These are phyloP conservation scores for Mythimna albipuncta DNA, from an alignment of 2,888 invertebrate species.

Conservation along the genomic window DNA sequence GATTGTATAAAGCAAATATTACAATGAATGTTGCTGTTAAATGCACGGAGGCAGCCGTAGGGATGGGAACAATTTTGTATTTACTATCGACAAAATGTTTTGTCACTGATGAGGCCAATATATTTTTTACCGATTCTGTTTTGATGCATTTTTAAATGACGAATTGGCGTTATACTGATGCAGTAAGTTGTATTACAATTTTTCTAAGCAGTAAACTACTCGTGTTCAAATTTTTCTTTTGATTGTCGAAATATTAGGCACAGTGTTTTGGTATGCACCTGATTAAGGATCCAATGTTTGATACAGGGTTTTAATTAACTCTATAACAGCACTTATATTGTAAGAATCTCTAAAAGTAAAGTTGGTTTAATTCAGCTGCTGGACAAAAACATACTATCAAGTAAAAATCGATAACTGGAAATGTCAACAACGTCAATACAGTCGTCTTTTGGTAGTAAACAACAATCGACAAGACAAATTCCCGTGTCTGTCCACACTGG, in stretches of 20 bases:
- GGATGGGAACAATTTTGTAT: conserved; percentile 29
- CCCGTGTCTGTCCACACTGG: conserved; percentile 40
- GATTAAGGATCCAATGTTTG: not conserved
- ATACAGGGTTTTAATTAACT: not conserved
- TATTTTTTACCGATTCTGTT: not conserved
- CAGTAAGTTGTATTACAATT: not conserved
- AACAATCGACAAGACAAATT: conserved; percentile 57
- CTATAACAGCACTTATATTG: not conserved
- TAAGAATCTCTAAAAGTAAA: not conserved
- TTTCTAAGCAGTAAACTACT: not conserved
- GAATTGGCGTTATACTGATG: no score
- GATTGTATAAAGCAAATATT: conserved; percentile 60
- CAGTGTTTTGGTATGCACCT: no score
- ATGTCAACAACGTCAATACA: conserved; percentile 32
- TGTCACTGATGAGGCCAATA: not conserved
- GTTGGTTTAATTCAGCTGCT: not conserved
- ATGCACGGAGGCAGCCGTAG: conserved; percentile 41
- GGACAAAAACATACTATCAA: not conserved
- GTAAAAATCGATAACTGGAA: conserved; percentile 4
- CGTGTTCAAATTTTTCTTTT: not conserved
- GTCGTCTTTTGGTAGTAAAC: conserved; percentile 28
- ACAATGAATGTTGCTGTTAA: conserved; percentile 60
- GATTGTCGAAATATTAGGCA: not conserved
- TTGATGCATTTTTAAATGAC: not conserved
- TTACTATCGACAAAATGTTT: conserved; percentile 35